phyloP scores from a whole-genome alignment of 2,113 vertebrate genomes.

The Helogale parvula region DNA sequence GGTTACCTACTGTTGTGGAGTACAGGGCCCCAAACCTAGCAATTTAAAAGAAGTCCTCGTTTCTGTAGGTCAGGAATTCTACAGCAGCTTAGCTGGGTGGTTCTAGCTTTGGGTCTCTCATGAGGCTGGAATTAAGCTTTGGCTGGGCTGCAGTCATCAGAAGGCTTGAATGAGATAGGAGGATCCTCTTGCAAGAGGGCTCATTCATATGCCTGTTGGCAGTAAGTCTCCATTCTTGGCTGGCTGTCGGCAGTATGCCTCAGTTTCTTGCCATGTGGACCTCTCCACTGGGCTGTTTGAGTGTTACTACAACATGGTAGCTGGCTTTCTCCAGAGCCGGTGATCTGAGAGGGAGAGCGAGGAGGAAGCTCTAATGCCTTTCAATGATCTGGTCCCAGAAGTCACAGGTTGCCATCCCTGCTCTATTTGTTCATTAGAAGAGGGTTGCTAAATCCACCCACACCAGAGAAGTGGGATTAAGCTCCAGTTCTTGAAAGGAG shows the following conservation, averaged over 20 bases:
- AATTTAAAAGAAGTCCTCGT: background rate
- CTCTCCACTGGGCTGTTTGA: background rate
- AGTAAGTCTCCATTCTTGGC: background rate
- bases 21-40: background rate
- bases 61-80: conserved; percentile 28
- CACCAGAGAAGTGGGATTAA: background rate
- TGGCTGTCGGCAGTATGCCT: background rate
- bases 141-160: background rate
- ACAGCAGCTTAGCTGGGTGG: background rate
- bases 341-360: background rate
- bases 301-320: background rate
- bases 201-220: background rate
- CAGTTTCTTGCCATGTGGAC: background rate
- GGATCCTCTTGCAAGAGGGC: background rate
- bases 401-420: background rate
- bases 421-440: background rate
- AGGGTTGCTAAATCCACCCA: background rate
- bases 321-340: background rate
- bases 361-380: background rate
- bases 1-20: background rate
- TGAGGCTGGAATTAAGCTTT: background rate
- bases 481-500: background rate
- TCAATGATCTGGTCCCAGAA: background rate
- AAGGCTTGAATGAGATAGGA: background rate
- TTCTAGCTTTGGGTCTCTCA: background rate